These are phyloP conservation scores for Conus ventricosus DNA, from an alignment of 1,140 invertebrate species.

Conservation along the genomic window DNA sequence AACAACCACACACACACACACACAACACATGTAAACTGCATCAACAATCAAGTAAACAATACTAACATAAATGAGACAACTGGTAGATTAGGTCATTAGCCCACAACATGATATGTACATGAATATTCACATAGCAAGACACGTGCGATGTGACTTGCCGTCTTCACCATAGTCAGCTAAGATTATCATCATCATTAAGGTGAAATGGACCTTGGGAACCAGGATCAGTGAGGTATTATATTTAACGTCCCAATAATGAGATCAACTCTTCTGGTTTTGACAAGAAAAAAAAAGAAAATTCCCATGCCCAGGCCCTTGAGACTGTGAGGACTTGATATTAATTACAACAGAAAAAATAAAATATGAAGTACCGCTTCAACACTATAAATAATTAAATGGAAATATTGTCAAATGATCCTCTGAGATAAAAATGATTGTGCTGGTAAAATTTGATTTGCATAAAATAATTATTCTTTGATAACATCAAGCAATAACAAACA, in stretches of 20 bases:
- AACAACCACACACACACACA: too few species aligned
- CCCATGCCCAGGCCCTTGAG: not conserved
- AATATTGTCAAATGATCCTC: not conserved
- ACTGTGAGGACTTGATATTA: not conserved
- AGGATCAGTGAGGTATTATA: not conserved
- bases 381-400: not conserved
- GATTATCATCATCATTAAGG: too few species aligned
- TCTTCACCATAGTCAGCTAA: too few species aligned
- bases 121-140: too few species aligned
- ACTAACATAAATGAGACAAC: too few species aligned
- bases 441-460: conserved; percentile 11
- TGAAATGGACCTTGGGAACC: too few species aligned
- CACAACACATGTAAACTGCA: too few species aligned
- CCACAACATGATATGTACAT: too few species aligned
- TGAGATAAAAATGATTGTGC: conserved; percentile 11
- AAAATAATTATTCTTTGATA: conserved; percentile 12
- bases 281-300: not conserved
- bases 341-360: not conserved
- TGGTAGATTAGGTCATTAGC: too few species aligned
- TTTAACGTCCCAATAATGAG: not conserved
- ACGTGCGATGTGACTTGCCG: not conserved
- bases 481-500: not conserved
- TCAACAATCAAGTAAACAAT: too few species aligned
- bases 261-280: not conserved
- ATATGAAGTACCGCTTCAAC: not conserved